Conservation (phyloP, 2,797 vertebrate species). For the Margarornis squamiger region DNA sequence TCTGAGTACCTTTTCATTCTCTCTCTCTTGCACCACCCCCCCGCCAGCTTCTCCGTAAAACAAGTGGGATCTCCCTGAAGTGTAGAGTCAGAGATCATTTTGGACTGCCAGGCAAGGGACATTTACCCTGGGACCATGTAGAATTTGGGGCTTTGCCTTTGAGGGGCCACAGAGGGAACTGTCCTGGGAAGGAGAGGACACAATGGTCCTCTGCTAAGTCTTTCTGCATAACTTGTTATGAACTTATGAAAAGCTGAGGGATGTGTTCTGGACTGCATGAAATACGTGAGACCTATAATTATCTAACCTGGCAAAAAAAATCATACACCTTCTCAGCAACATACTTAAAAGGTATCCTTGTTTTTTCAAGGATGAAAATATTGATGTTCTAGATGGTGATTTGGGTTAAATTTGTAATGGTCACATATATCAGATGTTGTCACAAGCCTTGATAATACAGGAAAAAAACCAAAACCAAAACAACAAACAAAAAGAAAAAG, state of each 20-base stretch:
- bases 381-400: not conserved
- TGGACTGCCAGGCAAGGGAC: not conserved
- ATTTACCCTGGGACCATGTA: not conserved
- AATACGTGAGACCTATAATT: not conserved
- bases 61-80: accelerated
- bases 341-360: not conserved
- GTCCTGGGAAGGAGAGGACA: not conserved
- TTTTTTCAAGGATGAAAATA: not conserved
- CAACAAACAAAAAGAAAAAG: not conserved
- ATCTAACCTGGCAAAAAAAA: not conserved
- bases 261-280: not conserved
- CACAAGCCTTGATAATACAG: not conserved
- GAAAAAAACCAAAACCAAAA: too few species aligned
- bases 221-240: not conserved
- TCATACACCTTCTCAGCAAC: not conserved
- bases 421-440: not conserved
- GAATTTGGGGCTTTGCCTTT: not conserved
- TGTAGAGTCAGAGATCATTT: not conserved
- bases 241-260: not conserved
- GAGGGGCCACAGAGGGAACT: not conserved
- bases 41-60: not conserved
- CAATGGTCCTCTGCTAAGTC: not conserved
- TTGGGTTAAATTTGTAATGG: not conserved
- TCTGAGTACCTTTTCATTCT: not conserved
- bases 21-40: accelerated